A percentile compares a stretch with the other conserved stretches of the same genome.
Conservation (phyloP, 2,113 vertebrate species). For the Sapajus apella region DNA sequence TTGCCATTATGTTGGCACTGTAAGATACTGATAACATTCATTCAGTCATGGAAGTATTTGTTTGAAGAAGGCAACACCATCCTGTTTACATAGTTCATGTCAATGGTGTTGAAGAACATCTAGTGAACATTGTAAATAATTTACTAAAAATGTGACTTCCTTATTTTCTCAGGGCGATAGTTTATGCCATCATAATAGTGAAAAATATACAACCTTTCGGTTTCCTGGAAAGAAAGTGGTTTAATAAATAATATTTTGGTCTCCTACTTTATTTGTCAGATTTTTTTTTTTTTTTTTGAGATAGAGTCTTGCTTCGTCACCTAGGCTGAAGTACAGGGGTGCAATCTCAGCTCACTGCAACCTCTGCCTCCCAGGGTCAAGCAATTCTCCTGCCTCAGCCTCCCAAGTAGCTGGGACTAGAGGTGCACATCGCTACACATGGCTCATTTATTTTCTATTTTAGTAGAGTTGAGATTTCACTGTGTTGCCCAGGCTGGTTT, state of each 20-base stretch:
- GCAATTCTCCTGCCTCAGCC: too few relatives aligned
- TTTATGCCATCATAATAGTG: neutral
- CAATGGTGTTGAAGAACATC: neutral
- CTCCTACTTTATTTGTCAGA: neutral
- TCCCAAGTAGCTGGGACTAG: too few relatives aligned
- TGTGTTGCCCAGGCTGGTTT: too few relatives aligned
- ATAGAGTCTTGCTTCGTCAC: too few relatives aligned
- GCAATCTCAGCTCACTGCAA: too few relatives aligned
- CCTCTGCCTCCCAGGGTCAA: too few relatives aligned
- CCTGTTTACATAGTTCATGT: neutral
- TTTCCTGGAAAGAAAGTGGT: neutral
- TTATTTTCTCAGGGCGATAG: neutral
- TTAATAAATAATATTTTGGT: neutral
- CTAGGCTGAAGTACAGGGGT: too few relatives aligned
- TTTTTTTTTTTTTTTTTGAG: neutral
- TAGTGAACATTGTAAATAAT: slow-evolving; percentile 1
- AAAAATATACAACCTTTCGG: neutral
- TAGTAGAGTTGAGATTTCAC: too few relatives aligned
- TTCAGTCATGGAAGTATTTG: neutral
- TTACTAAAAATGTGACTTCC: neutral
- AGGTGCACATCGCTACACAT: too few relatives aligned
- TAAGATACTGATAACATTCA: neutral
- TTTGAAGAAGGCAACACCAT: neutral
- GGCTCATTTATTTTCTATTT: too few relatives aligned
- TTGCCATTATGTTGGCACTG: neutral